Evolutionary conservation across 1,140 invertebrate species (phyloP).

Genomic region (Atopsyche davidsoni): DNA sequence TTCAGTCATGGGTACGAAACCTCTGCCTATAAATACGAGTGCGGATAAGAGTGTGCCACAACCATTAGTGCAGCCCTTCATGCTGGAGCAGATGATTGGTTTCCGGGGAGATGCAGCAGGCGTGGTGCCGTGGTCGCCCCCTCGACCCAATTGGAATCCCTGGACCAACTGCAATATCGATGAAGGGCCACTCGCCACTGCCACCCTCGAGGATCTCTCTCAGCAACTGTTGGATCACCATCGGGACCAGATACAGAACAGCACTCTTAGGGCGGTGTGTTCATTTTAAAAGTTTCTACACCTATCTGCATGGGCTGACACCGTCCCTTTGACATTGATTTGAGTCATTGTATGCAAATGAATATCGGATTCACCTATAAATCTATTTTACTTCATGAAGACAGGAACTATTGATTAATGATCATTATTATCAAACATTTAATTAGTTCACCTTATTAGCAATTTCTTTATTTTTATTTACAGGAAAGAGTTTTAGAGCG

Average conservation of each 20-base stretch:
- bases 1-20: slow-evolving; percentile 9
- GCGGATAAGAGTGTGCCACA: slow-evolving; percentile 3
- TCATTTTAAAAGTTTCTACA: not conserved
- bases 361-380: too few species aligned
- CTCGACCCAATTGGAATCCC: slow-evolving; percentile 92
- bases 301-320: not conserved
- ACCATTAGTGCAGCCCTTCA: slow-evolving; percentile 13
- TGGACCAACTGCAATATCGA: slow-evolving; percentile 83
- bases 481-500: slow-evolving; percentile 64
- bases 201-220: slow-evolving; percentile 74
- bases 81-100: slow-evolving; percentile 36
- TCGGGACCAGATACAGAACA: slow-evolving; percentile 59
- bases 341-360: too few species aligned
- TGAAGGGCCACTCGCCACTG: slow-evolving; percentile 78
- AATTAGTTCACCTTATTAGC: too few species aligned
- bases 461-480: slow-evolving; percentile 38
- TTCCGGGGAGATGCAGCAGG: slow-evolving; percentile 52
- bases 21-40: not conserved
- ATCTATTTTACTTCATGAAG: too few species aligned
- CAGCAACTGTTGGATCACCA: slow-evolving; percentile 62
- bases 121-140: slow-evolving; percentile 93
- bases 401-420: too few species aligned
- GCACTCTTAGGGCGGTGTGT: slow-evolving; percentile 42
- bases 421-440: too few species aligned
- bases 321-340: too few species aligned